Evolutionary conservation across 2,113 vertebrate genomes (phyloP).

Genomic region (Capreolus pygargus): DNA sequence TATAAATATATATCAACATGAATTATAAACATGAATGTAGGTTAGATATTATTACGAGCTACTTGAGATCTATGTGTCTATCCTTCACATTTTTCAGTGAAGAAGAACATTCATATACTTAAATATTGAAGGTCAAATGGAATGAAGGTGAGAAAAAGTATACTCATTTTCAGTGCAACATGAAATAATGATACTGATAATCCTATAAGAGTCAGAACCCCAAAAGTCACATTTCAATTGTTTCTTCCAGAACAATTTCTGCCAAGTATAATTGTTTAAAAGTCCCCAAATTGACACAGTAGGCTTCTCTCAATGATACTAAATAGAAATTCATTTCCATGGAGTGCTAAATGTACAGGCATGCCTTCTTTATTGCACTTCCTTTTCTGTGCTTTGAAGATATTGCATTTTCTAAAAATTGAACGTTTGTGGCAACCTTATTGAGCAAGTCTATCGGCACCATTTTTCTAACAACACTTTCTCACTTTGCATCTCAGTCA

Average conservation of each 20-base stretch:
- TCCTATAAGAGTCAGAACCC: background rate
- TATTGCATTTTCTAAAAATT: background rate
- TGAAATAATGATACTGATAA: constrained; percentile 12
- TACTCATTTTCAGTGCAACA: background rate
- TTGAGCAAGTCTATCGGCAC: background rate
- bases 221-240: background rate
- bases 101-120: background rate
- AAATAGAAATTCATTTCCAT: constrained; percentile 38
- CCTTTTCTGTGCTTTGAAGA: background rate
- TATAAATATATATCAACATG: background rate
- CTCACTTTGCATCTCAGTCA: background rate
- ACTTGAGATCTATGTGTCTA: background rate
- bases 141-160: background rate
- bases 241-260: constrained; percentile 25
- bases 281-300: background rate
- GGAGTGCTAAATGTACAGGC: background rate
- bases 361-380: background rate
- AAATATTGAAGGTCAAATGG: background rate
- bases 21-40: background rate
- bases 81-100: background rate
- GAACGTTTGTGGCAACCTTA: background rate
- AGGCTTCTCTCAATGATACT: background rate
- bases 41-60: background rate
- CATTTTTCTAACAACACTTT: background rate
- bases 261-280: background rate